These are phyloP conservation scores for Dufourea novaeangliae DNA, from an alignment of 1,140 invertebrate species.

Conservation along the genomic window DNA sequence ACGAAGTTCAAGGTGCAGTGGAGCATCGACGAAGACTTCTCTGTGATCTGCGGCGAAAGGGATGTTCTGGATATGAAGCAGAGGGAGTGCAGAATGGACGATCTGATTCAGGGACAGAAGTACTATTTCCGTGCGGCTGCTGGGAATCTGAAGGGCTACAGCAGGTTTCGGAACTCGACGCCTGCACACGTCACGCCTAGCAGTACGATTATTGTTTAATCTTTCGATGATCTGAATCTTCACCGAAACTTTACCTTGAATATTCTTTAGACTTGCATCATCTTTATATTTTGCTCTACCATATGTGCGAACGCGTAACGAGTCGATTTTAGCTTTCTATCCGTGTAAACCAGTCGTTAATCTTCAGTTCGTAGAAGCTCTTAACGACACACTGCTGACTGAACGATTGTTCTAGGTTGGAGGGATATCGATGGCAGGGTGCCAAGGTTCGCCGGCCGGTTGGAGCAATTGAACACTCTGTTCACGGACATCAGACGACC, in stretches of 20 bases:
- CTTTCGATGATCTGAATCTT: too few species aligned
- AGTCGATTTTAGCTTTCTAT: neutral
- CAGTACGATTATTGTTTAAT: constrained; percentile 84
- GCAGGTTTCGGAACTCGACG: constrained; percentile 87
- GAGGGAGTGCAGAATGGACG: constrained; percentile 82
- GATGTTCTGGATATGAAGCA: constrained; percentile 88
- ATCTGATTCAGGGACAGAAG: constrained; percentile 88
- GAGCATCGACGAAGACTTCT: constrained; percentile 92
- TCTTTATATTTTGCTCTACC: too few species aligned
- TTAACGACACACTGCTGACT: neutral
- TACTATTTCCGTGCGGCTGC: constrained; percentile 94
- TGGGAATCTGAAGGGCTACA: constrained; percentile 96
- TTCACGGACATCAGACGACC: constrained; percentile 87
- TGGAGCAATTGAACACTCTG: constrained; percentile 88
- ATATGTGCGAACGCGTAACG: too few species aligned
- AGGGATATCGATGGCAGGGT: constrained; percentile 88
- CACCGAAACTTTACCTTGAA: neutral
- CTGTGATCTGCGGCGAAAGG: constrained; percentile 87
- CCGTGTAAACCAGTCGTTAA: neutral
- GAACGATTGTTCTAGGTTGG: constrained; percentile 84
- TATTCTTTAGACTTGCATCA: neutral
- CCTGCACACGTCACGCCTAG: constrained; percentile 93
- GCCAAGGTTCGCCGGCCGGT: constrained; percentile 86
- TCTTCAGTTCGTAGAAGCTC: too few species aligned
- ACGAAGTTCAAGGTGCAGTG: constrained; percentile 97